phyloP scores from a whole-genome alignment of 2,113 vertebrate genomes.

The Anthoscopus minutus region DNA sequence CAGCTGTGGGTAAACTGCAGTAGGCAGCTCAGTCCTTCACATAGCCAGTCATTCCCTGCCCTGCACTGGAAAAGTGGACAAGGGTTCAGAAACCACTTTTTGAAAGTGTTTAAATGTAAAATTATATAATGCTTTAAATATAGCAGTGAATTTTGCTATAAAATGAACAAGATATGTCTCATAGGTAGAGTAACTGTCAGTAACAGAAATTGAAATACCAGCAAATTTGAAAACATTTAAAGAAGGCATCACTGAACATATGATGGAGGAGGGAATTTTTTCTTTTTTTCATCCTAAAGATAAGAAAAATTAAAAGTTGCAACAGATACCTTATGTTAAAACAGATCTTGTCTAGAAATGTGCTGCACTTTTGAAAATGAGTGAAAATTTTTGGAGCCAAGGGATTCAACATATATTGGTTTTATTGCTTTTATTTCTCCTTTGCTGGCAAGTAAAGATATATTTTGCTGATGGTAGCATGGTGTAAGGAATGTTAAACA shows the following conservation, averaged over 20 bases:
- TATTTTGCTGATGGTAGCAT: neutral
- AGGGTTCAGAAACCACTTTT: neutral
- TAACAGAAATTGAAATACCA: neutral
- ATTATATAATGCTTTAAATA: neutral
- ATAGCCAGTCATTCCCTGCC: neutral
- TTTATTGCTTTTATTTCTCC: neutral
- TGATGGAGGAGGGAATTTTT: neutral
- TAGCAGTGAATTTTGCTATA: neutral
- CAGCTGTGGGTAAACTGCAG: neutral
- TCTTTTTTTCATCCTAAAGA: neutral
- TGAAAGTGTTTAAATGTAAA: neutral
- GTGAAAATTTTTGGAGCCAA: neutral
- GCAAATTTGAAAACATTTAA: neutral
- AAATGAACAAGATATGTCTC: neutral
- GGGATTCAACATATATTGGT: neutral
- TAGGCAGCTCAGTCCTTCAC: neutral
- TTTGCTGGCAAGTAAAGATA: neutral
- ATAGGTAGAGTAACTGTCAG: neutral
- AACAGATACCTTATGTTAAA: neutral
- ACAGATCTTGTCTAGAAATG: neutral
- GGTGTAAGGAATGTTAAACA: neutral
- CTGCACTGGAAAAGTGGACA: neutral
- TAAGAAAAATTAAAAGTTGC: neutral
- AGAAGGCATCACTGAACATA: neutral
- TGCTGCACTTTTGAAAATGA: neutral